Conservation (phyloP, 2,113 vertebrate species). For the Tetrao urogallus region DNA sequence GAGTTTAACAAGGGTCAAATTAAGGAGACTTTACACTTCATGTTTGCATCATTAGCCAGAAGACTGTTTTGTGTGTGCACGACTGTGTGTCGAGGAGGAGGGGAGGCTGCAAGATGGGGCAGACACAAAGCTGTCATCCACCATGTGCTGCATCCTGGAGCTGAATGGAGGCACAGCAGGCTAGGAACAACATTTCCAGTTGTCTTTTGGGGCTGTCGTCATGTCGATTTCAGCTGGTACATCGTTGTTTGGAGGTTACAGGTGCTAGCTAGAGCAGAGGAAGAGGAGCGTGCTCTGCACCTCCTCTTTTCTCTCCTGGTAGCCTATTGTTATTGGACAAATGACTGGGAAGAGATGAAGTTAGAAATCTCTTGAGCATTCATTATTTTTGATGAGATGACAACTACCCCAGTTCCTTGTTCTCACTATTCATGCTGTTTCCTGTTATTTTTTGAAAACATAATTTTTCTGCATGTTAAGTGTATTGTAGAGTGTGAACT, state of each 20-base stretch:
- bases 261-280: constrained; percentile 79
- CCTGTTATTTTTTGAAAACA: constrained; percentile 64
- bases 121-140: constrained; percentile 78
- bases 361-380: constrained; percentile 83
- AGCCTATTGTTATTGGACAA: constrained; percentile 77
- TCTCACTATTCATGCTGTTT: constrained; percentile 70
- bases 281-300: constrained; percentile 28
- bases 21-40: constrained; percentile 90
- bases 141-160: constrained; percentile 70
- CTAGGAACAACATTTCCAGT: constrained; percentile 82
- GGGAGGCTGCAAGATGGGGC: constrained; percentile 63
- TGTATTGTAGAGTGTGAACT: constrained; percentile 45
- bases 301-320: constrained; percentile 61
- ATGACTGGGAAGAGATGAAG: constrained; percentile 74
- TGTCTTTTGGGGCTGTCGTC: constrained; percentile 77
- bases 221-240: constrained; percentile 79
- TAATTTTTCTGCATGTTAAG: constrained; percentile 64
- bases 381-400: constrained; percentile 89
- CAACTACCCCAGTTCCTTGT: constrained; percentile 72
- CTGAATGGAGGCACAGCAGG: constrained; percentile 80
- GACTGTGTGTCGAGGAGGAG: constrained; percentile 68
- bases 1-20: constrained; percentile 93
- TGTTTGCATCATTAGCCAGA: constrained; percentile 84
- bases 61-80: constrained; percentile 74
- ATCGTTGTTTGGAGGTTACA: constrained; percentile 79